Evolutionary conservation across 2,797 vertebrate species (phyloP), one percentile per base, ranked within the genome.

Genomic region (Cercopithecus hamlyni): DNA sequence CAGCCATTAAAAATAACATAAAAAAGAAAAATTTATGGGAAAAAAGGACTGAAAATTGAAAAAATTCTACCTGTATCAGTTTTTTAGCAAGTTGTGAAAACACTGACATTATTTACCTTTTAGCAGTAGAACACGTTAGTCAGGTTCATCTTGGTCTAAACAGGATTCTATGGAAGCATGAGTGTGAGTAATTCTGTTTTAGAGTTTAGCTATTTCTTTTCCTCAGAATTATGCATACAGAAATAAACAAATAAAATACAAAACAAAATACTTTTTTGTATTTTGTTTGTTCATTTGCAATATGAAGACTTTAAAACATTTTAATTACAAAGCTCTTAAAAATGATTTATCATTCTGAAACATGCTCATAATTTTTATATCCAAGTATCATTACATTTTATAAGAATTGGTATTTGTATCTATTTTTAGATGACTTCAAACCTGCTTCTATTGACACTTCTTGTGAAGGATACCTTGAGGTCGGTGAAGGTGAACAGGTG

Each of bases 401-500:
- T 76, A 77, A 96, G 96, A 93, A 86, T 92, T 79, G 93, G 52
- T 58, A 17, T 57, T 24, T 73, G 61, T 97, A 5, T 41, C 95
- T 98, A 1, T 93, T 85, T 98, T 96, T 98, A 99, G 99, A 99
- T 99, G 99, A 99, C 98, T 99, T 99, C 98, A 99, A 99, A 97
- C 99, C 99, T 97, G 99, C 99, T 33, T 99, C 99, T 85, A 99
- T 99, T 97, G 99, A 99, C 96, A 99, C 99, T 33, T 98, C 99
- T 50, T 99, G 99, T 98, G 99, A 99, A 99, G 99, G 99, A 55
- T 99, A 99, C 57, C 99, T 99, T 92, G 99, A 99, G 98, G 99
- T 99, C 61, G 99, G 99, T 93, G 99, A 99, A 99, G 99, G 99
- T 97, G 99, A 99, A 98, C 99, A 99, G 98, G 99, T 99, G 98